These are phyloP conservation scores for Ciconia stormi DNA, from an alignment of 2,113 vertebrate species.

Conservation along the genomic window DNA sequence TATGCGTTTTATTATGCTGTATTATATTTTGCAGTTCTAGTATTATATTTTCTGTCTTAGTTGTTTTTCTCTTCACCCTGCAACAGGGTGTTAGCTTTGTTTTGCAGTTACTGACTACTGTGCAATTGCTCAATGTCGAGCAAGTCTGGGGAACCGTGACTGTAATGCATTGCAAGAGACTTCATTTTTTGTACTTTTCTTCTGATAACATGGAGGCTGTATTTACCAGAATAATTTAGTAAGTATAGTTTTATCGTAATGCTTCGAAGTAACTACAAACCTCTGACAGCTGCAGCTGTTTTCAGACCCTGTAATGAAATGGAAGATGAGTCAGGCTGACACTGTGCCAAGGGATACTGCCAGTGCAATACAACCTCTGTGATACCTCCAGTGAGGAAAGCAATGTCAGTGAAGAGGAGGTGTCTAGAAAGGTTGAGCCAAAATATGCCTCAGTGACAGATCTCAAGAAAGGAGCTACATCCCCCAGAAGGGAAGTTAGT, in stretches of 20 bases:
- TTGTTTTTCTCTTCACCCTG: background rate
- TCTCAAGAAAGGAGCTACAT: background rate
- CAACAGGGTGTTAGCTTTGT: background rate
- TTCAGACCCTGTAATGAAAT: conserved; percentile 14
- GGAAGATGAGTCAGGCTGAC: conserved; percentile 71
- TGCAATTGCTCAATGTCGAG: background rate
- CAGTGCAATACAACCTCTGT: conserved; percentile 49
- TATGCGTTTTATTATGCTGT: background rate
- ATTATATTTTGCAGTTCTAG: background rate
- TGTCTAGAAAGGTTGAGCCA: conserved; percentile 33
- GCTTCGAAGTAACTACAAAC: conserved; percentile 63
- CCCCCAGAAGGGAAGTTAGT: background rate
- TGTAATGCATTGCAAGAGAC: background rate
- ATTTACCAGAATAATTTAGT: conserved; percentile 22
- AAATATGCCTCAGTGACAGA: background rate
- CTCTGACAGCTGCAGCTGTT: conserved; percentile 76
- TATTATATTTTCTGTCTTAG: background rate
- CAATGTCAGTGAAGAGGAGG: conserved; percentile 63
- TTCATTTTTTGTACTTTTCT: background rate
- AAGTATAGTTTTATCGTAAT: conserved; percentile 39
- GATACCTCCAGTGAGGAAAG: conserved; percentile 57
- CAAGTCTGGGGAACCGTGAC: rapidly evolving
- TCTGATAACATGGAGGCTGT: background rate
- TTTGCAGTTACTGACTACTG: background rate
- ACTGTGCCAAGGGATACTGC: conserved; percentile 66